phyloP scores from a whole-genome alignment of 2,113 vertebrate genomes.

The Passer domesticus region DNA sequence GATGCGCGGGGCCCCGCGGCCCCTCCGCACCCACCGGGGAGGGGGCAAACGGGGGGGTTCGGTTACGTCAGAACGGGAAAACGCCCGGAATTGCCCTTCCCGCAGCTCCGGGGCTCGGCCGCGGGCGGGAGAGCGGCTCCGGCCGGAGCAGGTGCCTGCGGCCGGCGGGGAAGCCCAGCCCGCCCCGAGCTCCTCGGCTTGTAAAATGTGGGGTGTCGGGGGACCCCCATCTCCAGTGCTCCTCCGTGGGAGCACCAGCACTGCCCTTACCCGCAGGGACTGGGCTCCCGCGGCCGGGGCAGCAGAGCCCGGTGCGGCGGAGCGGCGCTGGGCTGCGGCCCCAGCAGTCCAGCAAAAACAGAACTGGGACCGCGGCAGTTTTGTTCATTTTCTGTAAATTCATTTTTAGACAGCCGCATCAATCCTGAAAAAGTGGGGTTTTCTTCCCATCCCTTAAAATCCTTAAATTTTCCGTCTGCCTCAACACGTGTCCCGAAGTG shows the following conservation, averaged over 20 bases:
- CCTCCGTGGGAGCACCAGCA: background rate
- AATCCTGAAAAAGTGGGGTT: background rate
- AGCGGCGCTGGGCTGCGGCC: background rate
- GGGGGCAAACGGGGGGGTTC: background rate
- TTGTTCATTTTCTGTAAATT: background rate
- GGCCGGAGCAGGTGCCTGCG: conserved; percentile 8
- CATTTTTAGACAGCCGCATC: background rate
- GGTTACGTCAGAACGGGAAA: background rate
- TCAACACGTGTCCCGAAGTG: background rate
- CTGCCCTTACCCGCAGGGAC: background rate
- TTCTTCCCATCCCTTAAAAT: background rate
- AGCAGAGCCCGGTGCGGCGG: background rate
- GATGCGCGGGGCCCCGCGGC: background rate
- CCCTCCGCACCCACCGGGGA: background rate
- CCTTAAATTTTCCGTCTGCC: background rate
- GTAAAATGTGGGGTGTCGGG: background rate
- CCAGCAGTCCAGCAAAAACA: background rate
- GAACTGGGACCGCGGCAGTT: background rate
- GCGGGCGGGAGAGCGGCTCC: background rate
- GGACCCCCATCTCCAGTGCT: rapidly evolving
- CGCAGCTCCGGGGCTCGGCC: background rate
- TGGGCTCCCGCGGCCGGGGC: background rate
- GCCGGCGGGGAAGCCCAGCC: background rate
- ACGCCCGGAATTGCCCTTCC: background rate
- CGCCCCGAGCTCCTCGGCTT: background rate